Percentiles rank a stretch among this genome's conserved stretches.
These are phyloP conservation scores for Paradisaea rubra DNA, from an alignment of 2,113 vertebrate species.

Conservation along the genomic window DNA sequence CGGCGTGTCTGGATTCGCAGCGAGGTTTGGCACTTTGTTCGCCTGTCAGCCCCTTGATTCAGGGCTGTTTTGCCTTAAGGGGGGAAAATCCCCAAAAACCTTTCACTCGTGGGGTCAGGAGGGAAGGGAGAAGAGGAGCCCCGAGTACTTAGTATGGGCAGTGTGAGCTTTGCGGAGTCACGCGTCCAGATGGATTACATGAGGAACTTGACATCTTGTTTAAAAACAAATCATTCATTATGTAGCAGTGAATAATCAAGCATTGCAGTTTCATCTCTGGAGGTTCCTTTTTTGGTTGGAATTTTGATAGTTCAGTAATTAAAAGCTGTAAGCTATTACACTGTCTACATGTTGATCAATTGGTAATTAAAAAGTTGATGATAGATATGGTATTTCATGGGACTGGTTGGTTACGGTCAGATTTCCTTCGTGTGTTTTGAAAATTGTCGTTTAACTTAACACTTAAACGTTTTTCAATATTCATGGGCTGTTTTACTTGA, in stretches of 20 bases:
- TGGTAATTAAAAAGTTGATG: constrained; percentile 69
- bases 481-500: constrained; percentile 28
- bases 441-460: constrained; percentile 44
- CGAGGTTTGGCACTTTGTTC: fast-evolving
- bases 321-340: constrained; percentile 68
- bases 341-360: constrained; percentile 56
- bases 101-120: background rate
- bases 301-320: constrained; percentile 74
- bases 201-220: constrained; percentile 69
- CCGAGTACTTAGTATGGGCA: constrained; percentile 54
- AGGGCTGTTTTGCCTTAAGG: background rate
- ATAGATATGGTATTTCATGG: constrained; percentile 61
- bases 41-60: background rate
- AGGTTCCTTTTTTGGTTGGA: constrained; percentile 68
- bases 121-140: background rate
- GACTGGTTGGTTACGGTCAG: constrained; percentile 42
- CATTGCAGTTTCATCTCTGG: constrained; percentile 69
- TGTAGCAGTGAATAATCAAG: constrained; percentile 72
- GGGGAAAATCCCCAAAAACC: background rate
- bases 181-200: constrained; percentile 69
- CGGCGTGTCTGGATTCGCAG: fast-evolving
- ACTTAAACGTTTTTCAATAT: constrained; percentile 26
- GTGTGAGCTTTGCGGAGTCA: constrained; percentile 19
- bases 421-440: constrained; percentile 55
- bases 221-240: constrained; percentile 74